Conservation (phyloP, 2,113 vertebrate species). For the Dasyprocta punctata region DNA sequence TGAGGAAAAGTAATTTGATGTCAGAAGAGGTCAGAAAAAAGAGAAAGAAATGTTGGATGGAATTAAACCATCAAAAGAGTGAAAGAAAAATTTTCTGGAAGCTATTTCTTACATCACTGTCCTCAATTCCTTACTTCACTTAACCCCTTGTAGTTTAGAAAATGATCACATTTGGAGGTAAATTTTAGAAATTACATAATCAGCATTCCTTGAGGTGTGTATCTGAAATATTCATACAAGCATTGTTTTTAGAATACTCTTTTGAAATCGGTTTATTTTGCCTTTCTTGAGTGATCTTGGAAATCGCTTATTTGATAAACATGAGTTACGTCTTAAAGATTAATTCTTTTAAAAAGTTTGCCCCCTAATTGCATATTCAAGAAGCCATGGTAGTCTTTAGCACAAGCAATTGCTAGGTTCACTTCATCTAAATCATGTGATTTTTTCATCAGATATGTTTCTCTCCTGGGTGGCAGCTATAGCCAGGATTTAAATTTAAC, state of each 20-base stretch:
- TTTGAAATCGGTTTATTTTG: conserved; percentile 45
- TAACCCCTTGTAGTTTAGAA: background rate
- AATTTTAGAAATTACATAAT: background rate
- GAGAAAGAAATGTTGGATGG: background rate
- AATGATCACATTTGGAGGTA: background rate
- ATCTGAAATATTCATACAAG: background rate
- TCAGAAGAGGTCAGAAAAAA: background rate
- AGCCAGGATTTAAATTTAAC: background rate
- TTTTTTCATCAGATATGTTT: conserved; percentile 3
- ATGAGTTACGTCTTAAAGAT: background rate
- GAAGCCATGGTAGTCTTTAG: background rate
- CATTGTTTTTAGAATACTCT: background rate
- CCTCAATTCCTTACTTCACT: background rate
- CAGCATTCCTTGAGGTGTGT: background rate
- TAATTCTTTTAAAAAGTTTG: background rate
- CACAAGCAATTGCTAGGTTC: background rate
- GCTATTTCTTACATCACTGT: background rate
- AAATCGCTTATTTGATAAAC: background rate
- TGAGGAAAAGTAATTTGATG: too few species aligned
- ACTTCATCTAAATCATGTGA: background rate
- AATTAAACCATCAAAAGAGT: background rate
- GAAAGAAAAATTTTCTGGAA: background rate
- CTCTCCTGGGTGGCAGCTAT: background rate
- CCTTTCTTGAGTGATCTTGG: background rate
- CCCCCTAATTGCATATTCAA: background rate